Base-by-base conservation (phyloP, 2,888 invertebrate species). In the Laothoe populi region DNA sequence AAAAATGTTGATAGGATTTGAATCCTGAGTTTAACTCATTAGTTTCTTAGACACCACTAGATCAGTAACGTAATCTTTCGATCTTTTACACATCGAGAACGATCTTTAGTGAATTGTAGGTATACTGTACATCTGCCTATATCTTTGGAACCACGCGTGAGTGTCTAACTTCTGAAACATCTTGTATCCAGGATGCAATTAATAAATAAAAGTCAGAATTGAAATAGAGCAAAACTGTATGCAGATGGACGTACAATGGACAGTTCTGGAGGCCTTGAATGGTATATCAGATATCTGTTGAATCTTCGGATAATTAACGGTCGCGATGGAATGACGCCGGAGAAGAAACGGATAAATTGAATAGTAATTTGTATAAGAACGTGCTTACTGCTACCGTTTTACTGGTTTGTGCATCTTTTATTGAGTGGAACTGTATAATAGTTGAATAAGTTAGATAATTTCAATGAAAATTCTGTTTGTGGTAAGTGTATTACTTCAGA, bases 231-330 rank as follows among this genome's bases (percentile, higher is more conserved):
- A 58, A 42, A 58, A 58, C 57, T 58, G 57, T 58, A 40, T 16
- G 1, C n/a, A 13, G 57, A 58, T 58, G 57, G 57, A 58, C 57
- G 40, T 7, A 58, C 57, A 58, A 58, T 58, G 57, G 57, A 42
- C 57, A 58, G 57, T 16, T 21, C 23, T 38, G 57, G 8, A 58
- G 57, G 21, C 57, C n/a, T 23, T 23, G 35, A 57, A 57, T 38
- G 57, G 38, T 58, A 42, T 42, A 58, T 42, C 57, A 23, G 57
- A 58, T 58, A 58, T 58, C 57, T 35, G 57, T 60, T 60, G 48
- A 60, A 60, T 60, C 60, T 60, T 38, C 21, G 35, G 60, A 60
- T 60, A 60, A 60, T 60, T 60, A 60, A 60, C 60, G 60, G 46
- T 46, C 57, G 57, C 40, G 1, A 23, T 4, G 57, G 57, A 40